Percentiles rank a stretch among this genome's conserved stretches.
Evolutionary conservation across 2,888 invertebrate species (phyloP).

Genomic region (Mimas tiliae): DNA sequence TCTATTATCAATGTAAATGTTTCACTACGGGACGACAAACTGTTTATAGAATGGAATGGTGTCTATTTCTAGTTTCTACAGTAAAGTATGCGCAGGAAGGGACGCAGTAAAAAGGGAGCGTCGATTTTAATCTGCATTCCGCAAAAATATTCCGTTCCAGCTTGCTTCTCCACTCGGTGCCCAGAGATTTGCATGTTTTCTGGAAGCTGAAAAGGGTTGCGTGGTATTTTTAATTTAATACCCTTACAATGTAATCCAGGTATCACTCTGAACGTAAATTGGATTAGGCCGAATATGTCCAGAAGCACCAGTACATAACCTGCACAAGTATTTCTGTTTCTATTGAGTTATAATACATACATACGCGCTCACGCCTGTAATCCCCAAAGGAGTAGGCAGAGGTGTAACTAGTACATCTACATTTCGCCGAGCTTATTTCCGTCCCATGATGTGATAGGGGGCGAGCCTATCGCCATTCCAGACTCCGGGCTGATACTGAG

Average conservation of each 20-base stretch:
- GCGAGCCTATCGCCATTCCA: too few relatives aligned
- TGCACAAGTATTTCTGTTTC: slow-evolving; percentile 13
- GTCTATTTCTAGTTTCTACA: not conserved
- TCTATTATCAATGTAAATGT: not conserved
- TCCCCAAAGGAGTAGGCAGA: too few relatives aligned
- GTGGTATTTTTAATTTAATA: slow-evolving; percentile 25
- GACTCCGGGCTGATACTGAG: too few relatives aligned
- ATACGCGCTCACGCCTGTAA: too few relatives aligned
- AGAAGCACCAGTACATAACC: not conserved
- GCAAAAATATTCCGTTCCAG: slow-evolving; percentile 1
- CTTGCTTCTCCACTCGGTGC: slow-evolving; percentile 9
- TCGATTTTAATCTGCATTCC: slow-evolving; percentile 27
- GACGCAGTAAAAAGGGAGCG: not conserved
- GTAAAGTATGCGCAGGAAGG: not conserved
- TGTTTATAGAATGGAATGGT: not conserved
- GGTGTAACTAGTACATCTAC: too few relatives aligned
- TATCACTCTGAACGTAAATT: slow-evolving; percentile 11
- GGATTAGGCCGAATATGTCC: not conserved
- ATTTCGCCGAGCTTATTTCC: too few relatives aligned
- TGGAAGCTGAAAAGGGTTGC: slow-evolving; percentile 21
- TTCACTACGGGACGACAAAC: not conserved
- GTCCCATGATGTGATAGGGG: too few relatives aligned
- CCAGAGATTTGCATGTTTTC: slow-evolving; percentile 28
- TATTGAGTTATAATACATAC: too few relatives aligned
- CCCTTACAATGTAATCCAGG: not conserved